Base-by-base conservation (phyloP, 2,113 vertebrate species). In the Regulus satrapa region DNA sequence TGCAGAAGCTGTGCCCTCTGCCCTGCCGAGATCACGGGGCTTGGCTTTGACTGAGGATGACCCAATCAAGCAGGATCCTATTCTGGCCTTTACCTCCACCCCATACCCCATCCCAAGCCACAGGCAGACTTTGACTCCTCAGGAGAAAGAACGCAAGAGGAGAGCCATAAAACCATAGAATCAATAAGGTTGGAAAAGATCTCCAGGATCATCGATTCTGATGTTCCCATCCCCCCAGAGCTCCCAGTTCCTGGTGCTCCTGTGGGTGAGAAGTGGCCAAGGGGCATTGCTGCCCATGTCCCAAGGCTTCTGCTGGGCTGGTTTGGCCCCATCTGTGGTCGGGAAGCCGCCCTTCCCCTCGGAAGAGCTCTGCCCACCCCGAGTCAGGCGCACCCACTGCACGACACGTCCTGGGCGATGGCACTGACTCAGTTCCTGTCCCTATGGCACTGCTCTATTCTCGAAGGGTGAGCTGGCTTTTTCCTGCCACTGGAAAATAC, bases 371-470 rank as follows among this genome's bases (percentile, higher is more conserved):
- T 83, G 6, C 91, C 93, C 91, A 73, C 76, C n/a, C 71, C 0
- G 7, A 49, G 34, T 3, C 84, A 40, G 69, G 87, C 40, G 87
- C 95, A 74, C 92, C 93, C 95, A 31, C 55, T 14, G 2, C 32
- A 8, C 48, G 36, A 32, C 91, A 88, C 0, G 41, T 43, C 75
- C 82, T 16, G 2, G 14, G 54, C 34, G 7, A 21, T 16, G 94
- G 8, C 38, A 3, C 72, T 96, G 96, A 96, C 19, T 95, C 94
- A 95, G 94, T 88, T 96, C 96, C 95, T 92, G 82, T 85, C 74
- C 96, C 82, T 14, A 68, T 15, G 92, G 94, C 77, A 36, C 84
- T 9, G 62, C 68, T 93, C 96, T 94, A 19, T 83, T 86, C 95
- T 80, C 62, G 32, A n/a, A 51, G 79, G 72, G 34, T 92, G 95